Evolutionary conservation across 2,888 invertebrate species (phyloP), one percentile per base, ranked within the genome.

Genomic region (Uropetala carovei): DNA sequence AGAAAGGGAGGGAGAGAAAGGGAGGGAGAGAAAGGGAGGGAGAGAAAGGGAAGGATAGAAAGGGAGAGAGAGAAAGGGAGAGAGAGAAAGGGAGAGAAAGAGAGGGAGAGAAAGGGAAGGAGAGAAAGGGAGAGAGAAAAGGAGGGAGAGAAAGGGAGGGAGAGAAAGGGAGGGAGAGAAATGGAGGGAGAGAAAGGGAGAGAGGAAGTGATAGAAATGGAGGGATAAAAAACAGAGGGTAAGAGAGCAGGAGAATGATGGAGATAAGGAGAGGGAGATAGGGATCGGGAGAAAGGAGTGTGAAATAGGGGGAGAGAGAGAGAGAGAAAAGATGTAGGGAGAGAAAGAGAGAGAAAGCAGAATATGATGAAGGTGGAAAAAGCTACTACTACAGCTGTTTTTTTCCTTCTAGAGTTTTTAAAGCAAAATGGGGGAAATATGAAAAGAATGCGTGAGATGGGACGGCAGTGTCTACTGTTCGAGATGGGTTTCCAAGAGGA

Each of bases 371-470:
- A 43, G 1, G 43, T 43, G 43, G 43, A 43, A 43, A 43, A 43
- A 43, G 43, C 43, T 1, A 43, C 43, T 1, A 43, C 43, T 3
- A 3, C 43, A 43, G 43, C n/a, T 7, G n/a, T 22, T 22, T 22
- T 75, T 5, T 10, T 22, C 2, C n/a, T 68, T 7, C 8, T 27
- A 11, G n/a, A 10, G 68, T 22, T 0, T 7, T 22, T 8, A 16
- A 22, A 2, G 75, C 22, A 75, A 75, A 75, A 11, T 75, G 75
- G 11, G 18, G 75, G 68, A 68, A 68, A 68, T 68, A 68, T 75
- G 75, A 27, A 27, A 75, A 27, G 75, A 75, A 75, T 75, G 75
- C 75, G 75, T 27, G 27, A 75, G 75, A 75, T 75, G 75, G 11
- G 13, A 11, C 0, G n/a, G 68, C 18, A 68, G 68, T 18, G 68